Base-by-base conservation (phyloP, 2,797 vertebrate genomes). In the Parotocinclus haroldoi region DNA sequence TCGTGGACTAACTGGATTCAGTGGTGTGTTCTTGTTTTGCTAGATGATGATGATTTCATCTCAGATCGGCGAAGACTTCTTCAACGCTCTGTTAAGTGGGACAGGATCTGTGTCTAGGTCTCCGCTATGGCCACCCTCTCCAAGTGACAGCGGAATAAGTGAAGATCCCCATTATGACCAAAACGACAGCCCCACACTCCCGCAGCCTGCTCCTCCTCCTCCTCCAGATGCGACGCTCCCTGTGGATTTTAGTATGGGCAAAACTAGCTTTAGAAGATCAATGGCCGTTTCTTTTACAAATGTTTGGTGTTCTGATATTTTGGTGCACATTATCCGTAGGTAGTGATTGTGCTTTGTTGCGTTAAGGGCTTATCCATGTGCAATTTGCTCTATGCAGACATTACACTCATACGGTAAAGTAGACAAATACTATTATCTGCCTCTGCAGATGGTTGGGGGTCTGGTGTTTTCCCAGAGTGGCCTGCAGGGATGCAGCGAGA, bases 61-160 rank as follows among this genome's bases (percentile, higher is more conserved):
- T 9, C 82, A 80, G 63, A 61, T 78, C 7, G 58, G 79, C 0
- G 36, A 81, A 1, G 85, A 90, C 68, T 89, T 91, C 77, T 80
- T 91, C 57, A 85, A 79, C 0, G 75, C 76, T 46, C 73, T 91
- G 27, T 75, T 91, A 76, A 80, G 78, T 68, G 83, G 85, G 16
- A 68, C 62, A 1, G 86, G 88, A 14, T 89, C 89, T 0, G 79
- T 77, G 18, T 78, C 83, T 0, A 87, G 82, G 48, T 97, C 94
- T 0, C 91, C 94, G 0, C 75, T 83, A 65, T 96, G 95, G 92
- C 94, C 94, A 0, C 92, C 94, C 0, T 92, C 93, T 0, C 90
- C 83, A 52, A 97, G 95, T 0, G 96, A 98, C 83, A 98, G 95
- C 0, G 94, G 96, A 7, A 90, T 96, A 77, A 97, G 90, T 0